Conservation (phyloP, 2,113 vertebrate genomes). For the Chrysochloris asiatica region DNA sequence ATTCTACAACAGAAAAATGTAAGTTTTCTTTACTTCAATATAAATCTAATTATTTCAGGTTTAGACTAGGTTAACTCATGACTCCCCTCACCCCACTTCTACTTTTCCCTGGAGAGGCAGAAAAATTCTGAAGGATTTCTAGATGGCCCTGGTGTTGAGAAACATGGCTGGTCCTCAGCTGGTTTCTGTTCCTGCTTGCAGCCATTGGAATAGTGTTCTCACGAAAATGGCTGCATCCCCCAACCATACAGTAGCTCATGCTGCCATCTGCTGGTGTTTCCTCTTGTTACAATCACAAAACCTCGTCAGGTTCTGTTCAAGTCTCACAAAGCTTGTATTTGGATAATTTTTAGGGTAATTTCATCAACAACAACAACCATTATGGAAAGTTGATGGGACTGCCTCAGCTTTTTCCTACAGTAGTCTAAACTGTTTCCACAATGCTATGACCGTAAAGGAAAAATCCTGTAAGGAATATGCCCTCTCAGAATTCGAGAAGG, state of each 20-base stretch:
- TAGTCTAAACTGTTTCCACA: background rate
- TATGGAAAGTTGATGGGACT: background rate
- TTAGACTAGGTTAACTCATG: background rate
- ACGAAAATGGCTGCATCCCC: background rate
- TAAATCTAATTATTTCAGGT: background rate
- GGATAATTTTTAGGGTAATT: background rate
- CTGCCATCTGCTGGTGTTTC: slow-evolving; percentile 71
- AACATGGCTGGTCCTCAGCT: background rate
- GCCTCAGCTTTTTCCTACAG: background rate
- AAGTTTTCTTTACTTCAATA: background rate
- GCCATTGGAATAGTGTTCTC: background rate
- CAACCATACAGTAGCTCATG: background rate
- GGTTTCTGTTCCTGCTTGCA: background rate
- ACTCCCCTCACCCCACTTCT: background rate
- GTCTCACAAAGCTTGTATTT: background rate
- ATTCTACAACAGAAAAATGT: background rate
- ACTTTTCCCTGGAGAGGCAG: background rate
- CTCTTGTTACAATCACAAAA: slow-evolving; percentile 2
- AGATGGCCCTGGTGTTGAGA: background rate
- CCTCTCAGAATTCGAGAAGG: background rate
- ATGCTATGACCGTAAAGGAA: background rate
- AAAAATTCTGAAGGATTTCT: background rate
- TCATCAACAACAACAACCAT: background rate
- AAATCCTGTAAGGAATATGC: background rate
- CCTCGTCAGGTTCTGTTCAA: background rate